Evolutionary conservation across 1,140 invertebrate genomes (phyloP).

Genomic region (Cotesia vestalis): DNA sequence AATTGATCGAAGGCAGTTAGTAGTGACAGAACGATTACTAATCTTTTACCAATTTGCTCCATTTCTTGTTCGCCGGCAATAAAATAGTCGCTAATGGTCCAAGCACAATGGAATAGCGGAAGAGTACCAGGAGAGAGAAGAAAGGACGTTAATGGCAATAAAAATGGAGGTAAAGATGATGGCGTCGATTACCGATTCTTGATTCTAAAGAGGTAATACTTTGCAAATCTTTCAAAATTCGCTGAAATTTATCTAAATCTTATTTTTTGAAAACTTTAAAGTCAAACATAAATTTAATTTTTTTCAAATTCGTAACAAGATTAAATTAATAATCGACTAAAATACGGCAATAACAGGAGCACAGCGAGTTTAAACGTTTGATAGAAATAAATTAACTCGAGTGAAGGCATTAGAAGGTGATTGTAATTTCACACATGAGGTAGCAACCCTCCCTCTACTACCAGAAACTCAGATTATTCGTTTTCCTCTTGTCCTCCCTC

Average conservation of each 20-base stretch:
- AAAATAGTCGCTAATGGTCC: constrained; percentile 39
- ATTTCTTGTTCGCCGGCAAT: constrained; percentile 25
- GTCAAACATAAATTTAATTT: no score
- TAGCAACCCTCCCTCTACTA: constrained; percentile 36
- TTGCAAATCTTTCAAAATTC: no score
- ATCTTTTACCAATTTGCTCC: no score
- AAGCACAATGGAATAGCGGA: constrained; percentile 30
- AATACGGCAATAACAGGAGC: no score
- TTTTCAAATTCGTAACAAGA: no score
- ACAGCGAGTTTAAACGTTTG: not conserved
- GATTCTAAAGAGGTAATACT: no score
- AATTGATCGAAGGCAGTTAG: constrained; percentile 32
- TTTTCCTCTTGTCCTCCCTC: constrained; percentile 31
- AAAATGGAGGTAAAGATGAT: no score
- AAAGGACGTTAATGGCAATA: not conserved
- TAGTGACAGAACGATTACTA: not conserved
- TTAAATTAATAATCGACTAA: no score
- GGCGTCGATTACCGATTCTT: no score
- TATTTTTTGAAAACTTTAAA: no score
- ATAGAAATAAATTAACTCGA: constrained; percentile 37
- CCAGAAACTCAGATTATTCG: constrained; percentile 1
- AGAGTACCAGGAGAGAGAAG: not conserved
- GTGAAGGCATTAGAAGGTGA: constrained; percentile 52
- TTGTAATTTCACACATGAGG: constrained; percentile 59
- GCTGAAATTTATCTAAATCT: no score